Evolutionary conservation across 2,888 invertebrate genomes (phyloP), one percentile per base, ranked within the genome.

Genomic region (Parnassius apollo): DNA sequence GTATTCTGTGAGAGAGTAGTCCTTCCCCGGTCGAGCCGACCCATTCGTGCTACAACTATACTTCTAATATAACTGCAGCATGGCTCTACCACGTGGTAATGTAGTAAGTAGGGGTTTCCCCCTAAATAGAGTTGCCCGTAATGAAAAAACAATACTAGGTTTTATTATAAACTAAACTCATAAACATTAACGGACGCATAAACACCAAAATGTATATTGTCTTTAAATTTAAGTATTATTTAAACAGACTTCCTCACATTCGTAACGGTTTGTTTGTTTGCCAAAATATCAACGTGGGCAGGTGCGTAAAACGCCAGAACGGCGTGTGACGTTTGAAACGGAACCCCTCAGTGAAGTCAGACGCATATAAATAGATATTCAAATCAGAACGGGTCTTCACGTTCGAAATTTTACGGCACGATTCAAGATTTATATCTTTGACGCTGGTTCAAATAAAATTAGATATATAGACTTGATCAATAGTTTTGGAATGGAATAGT

Each of bases 361-460:
- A 76, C 66, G 70, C 75, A 75, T 85, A 88, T 80, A 85, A 86
- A 89, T 89, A 89, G 85, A 81, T 75, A 71, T 73, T 72, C 71
- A 72, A 82, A 81, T 80, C 73, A 76, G 77, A 81, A 75, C 77
- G 69, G 72, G 75, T 75, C 78, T 76, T 68, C 72, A 67, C 71
- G 75, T 79, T 80, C 73, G 71, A 79, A 76, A 75, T 83, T 82
- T 81, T 77, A 81, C 75, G 74, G 72, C 71, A 71, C 78, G 75
- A 73, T 76, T 77, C 57, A 59, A 54, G 67, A 69, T 66, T 62
- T 82, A 85, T 72, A 69, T 70, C 68, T 68, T 73, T 72, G 68
- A 71, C 73, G 68, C 62, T 68, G 64, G 62, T 67, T 69, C 66
- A 71, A 71, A 78, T 76, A 75, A 80, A 80, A 75, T 76, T 73